phyloP scores from a whole-genome alignment of 2,888 invertebrate genomes.

The Idaea aversata region DNA sequence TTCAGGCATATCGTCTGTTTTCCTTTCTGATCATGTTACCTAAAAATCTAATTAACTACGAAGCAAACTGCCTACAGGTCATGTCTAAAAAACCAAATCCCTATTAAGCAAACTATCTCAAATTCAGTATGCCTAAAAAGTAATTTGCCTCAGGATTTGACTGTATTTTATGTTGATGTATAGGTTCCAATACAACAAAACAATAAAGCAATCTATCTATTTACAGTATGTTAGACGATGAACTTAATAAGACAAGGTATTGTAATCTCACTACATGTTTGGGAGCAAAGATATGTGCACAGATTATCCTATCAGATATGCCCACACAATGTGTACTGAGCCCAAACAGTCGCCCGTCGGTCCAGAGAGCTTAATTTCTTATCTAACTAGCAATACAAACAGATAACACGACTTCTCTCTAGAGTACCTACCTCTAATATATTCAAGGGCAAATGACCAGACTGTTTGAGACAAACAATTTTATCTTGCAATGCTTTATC shows the following conservation, averaged over 20 bases:
- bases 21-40: no score
- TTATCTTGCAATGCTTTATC: background rate
- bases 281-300: background rate
- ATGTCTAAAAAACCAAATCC: no score
- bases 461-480: background rate
- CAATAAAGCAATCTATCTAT: background rate
- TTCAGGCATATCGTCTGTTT: no score
- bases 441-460: background rate
- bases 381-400: constrained; percentile 23
- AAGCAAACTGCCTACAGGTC: no score
- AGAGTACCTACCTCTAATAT: background rate
- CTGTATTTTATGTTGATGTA: no score
- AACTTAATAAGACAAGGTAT: background rate
- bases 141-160: no score
- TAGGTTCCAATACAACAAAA: background rate
- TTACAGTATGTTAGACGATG: background rate
- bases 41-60: no score
- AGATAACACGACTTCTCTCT: constrained; percentile 17
- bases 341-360: constrained; percentile 10
- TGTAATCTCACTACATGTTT: background rate
- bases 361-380: constrained; percentile 25
- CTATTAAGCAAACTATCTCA: no score
- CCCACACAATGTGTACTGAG: constrained; percentile 12
- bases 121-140: no score
- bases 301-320: constrained; percentile 6